These are phyloP conservation scores for Drosophila nikananu DNA, from an alignment of 1,140 invertebrate species.

Conservation along the genomic window DNA sequence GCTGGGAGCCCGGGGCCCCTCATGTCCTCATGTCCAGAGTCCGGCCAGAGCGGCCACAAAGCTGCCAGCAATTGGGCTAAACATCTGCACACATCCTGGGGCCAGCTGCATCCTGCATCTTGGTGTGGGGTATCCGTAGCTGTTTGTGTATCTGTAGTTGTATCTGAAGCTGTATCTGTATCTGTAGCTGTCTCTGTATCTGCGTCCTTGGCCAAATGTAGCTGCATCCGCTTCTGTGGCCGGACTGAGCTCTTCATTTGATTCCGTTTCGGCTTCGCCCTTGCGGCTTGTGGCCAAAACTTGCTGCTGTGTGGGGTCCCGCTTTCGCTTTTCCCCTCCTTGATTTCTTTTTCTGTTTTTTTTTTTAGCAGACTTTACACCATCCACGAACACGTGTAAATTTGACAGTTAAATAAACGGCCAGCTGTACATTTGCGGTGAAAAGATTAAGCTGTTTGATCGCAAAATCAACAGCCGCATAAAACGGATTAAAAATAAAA, in stretches of 20 bases:
- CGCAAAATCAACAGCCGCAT: slow-evolving; percentile 80
- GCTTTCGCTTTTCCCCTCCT: neutral
- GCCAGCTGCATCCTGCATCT: slow-evolving; percentile 29
- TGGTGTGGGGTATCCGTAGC: slow-evolving; percentile 1
- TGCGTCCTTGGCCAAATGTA: neutral
- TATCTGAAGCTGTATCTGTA: neutral
- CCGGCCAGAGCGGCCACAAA: slow-evolving; percentile 63
- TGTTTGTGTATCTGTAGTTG: neutral
- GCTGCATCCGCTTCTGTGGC: slow-evolving; percentile 16
- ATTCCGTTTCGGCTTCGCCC: slow-evolving; percentile 74
- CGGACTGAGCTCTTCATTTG: slow-evolving; percentile 60
- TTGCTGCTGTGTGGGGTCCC: neutral
- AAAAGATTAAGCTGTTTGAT: slow-evolving; percentile 79
- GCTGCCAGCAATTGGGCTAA: slow-evolving; percentile 48
- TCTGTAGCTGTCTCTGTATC: neutral
- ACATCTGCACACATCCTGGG: slow-evolving; percentile 44
- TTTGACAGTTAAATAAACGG: slow-evolving; percentile 72
- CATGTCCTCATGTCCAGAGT: slow-evolving; percentile 7
- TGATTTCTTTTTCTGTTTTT: neutral
- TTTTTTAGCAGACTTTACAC: slow-evolving; percentile 35
- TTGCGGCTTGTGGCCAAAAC: slow-evolving; percentile 62
- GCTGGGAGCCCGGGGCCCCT: neutral
- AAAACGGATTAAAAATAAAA: slow-evolving; percentile 78
- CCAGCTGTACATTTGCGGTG: slow-evolving; percentile 68
- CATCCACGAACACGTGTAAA: slow-evolving; percentile 65